These are phyloP conservation scores for Carassius gibelio DNA, from an alignment of 2,113 vertebrate species.

Conservation along the genomic window DNA sequence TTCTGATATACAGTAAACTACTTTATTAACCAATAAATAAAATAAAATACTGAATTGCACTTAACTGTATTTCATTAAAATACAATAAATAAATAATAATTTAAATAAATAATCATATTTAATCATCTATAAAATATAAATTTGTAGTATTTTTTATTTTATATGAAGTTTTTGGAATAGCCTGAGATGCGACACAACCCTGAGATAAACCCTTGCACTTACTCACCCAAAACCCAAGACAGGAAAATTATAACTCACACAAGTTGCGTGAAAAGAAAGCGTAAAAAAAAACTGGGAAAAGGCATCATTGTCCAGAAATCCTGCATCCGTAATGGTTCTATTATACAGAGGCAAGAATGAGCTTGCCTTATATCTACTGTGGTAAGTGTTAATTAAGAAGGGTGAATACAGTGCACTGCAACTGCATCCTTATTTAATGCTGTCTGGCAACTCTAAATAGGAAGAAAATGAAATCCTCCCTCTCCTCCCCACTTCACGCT, in stretches of 20 bases:
- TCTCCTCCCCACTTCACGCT: constrained; percentile 37
- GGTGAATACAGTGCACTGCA: constrained; percentile 56
- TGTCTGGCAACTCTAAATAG: constrained; percentile 63
- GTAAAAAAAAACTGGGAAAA: constrained; percentile 13
- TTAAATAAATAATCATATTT: neutral
- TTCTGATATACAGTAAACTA: neutral
- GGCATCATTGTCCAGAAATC: constrained; percentile 55
- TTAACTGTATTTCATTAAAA: neutral
- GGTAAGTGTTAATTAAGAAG: constrained; percentile 69
- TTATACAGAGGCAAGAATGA: constrained; percentile 60
- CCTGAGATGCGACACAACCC: neutral
- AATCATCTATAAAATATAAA: neutral
- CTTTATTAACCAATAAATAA: neutral
- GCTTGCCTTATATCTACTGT: constrained; percentile 66
- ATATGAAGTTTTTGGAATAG: neutral
- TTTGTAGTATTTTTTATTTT: neutral
- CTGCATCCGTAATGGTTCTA: constrained; percentile 56
- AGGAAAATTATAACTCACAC: neutral
- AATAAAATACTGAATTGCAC: neutral
- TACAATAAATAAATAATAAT: neutral
- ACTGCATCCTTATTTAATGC: constrained; percentile 61
- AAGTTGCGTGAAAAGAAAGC: constrained; percentile 2
- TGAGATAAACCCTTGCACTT: neutral
- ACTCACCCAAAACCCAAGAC: neutral
- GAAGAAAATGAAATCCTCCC: constrained; percentile 64